A percentile compares a stretch with the other conserved stretches of the same genome.
These are phyloP conservation scores for Latrodectus elegans DNA, from an alignment of 2,888 invertebrate species.

Conservation along the genomic window DNA sequence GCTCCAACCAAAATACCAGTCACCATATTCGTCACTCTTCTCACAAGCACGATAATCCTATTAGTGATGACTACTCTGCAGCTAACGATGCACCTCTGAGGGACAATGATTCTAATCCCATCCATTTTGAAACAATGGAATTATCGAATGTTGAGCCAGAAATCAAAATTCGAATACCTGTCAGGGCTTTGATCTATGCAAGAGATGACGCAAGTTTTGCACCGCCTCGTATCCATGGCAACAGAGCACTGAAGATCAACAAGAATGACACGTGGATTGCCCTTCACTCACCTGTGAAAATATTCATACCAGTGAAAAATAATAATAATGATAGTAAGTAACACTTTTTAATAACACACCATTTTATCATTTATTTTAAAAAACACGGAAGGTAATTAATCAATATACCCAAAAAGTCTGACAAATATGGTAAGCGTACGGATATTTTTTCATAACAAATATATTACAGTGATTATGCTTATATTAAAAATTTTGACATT, in stretches of 20 bases:
- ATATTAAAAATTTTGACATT: no score
- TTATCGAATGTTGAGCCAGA: background rate
- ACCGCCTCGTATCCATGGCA: background rate
- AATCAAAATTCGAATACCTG: background rate
- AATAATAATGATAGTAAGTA: slow-evolving; percentile 29
- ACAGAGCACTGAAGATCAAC: background rate
- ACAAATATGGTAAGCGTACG: no score
- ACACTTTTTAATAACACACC: background rate
- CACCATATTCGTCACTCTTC: slow-evolving; percentile 28
- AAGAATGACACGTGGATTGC: slow-evolving; percentile 13
- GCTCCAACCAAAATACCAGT: background rate
- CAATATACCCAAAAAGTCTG: no score
- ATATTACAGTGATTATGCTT: no score
- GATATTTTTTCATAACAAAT: no score
- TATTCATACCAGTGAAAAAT: slow-evolving; percentile 41
- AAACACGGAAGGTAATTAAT: no score
- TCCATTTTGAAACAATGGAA: background rate
- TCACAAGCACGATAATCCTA: background rate
- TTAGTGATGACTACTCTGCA: background rate
- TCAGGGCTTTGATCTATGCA: slow-evolving; percentile 8
- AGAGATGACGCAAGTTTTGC: background rate
- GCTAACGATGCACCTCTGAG: slow-evolving; percentile 36
- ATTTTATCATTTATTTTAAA: no score
- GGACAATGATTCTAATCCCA: background rate
- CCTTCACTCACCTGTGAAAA: slow-evolving; percentile 37